A percentile compares a stretch with the other conserved stretches of the same genome.
These are phyloP conservation scores for Bovichtus diacanthus DNA, from an alignment of 2,797 vertebrate genomes.

Conservation along the genomic window DNA sequence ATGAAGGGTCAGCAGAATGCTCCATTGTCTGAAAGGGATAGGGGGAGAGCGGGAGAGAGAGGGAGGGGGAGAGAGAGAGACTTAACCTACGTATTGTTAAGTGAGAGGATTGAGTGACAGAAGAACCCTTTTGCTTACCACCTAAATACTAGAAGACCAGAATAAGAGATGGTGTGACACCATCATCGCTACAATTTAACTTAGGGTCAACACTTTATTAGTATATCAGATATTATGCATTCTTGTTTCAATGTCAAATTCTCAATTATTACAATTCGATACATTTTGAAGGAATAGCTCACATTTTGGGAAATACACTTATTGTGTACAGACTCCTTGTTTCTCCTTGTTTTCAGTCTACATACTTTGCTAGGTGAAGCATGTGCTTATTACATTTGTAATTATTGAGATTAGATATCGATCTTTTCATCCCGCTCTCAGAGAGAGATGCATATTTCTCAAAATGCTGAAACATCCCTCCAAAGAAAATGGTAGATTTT, in stretches of 20 bases:
- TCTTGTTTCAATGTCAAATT: background rate
- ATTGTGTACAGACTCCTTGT: background rate
- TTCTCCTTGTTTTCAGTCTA: background rate
- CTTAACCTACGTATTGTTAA: slow-evolving; percentile 48
- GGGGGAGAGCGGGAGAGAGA: slow-evolving; percentile 7
- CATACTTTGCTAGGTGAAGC: background rate
- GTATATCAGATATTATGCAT: background rate
- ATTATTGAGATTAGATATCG: background rate
- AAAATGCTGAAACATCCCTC: background rate
- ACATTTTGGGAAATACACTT: background rate
- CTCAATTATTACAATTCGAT: background rate
- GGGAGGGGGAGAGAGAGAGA: background rate
- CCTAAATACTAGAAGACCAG: slow-evolving; percentile 2
- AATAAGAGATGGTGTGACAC: background rate
- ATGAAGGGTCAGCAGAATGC: slow-evolving; percentile 78
- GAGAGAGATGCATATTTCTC: background rate
- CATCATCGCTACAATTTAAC: background rate
- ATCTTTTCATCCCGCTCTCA: background rate
- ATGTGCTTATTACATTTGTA: background rate
- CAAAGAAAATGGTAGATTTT: background rate
- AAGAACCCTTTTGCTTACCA: slow-evolving; percentile 1
- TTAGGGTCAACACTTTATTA: background rate
- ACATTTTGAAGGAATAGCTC: slow-evolving; percentile 1
- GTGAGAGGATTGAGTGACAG: slow-evolving; percentile 30
- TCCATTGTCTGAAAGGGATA: slow-evolving; percentile 44